These are phyloP conservation scores for Eledone cirrhosa DNA, from an alignment of 2,888 invertebrate species.

Conservation along the genomic window DNA sequence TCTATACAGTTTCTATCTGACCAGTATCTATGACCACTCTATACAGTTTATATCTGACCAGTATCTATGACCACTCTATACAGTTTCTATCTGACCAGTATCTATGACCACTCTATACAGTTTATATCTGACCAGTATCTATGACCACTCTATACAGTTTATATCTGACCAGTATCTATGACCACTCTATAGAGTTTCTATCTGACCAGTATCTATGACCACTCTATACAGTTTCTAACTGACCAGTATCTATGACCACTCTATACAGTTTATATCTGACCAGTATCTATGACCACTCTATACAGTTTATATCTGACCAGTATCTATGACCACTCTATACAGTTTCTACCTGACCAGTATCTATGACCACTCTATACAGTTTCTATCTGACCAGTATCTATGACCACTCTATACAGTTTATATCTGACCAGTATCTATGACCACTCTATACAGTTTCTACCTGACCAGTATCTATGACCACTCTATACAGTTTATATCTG, in stretches of 20 bases:
- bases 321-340: slow-evolving; percentile 99
- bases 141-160: slow-evolving; percentile 70
- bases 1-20: slow-evolving; percentile 81
- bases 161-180: slow-evolving; percentile 98
- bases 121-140: no score
- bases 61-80: slow-evolving; percentile 34
- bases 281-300: slow-evolving; percentile 29
- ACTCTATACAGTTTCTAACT: slow-evolving; percentile 78
- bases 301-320: slow-evolving; percentile 90
- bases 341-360: no score
- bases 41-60: no score
- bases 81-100: slow-evolving; percentile 93
- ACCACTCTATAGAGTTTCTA: slow-evolving; percentile 99
- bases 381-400: slow-evolving; percentile 99
- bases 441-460: slow-evolving; percentile 75
- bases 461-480: slow-evolving; percentile 99
- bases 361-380: slow-evolving; percentile 46
- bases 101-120: slow-evolving; percentile 99
- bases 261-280: no score
- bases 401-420: slow-evolving; percentile 99
- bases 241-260: slow-evolving; percentile 99
- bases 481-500: no score
- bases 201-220: no score
- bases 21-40: slow-evolving; percentile 99
- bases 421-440: no score